Conservation (phyloP, 2,888 invertebrate species). For the Stramonita haemastoma region DNA sequence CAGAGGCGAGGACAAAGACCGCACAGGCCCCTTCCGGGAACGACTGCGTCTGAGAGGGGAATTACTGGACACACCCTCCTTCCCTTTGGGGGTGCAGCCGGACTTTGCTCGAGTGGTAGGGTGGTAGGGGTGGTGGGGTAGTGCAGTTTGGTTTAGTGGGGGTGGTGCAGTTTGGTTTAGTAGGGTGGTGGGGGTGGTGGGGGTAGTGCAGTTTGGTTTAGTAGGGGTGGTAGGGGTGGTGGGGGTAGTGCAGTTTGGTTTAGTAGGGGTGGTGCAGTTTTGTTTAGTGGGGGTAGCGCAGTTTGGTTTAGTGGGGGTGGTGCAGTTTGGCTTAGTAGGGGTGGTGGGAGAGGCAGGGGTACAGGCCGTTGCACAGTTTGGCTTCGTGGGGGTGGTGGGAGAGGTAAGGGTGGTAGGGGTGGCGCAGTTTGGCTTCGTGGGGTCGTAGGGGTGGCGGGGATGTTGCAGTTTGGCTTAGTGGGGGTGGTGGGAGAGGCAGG, state of each 20-base stretch:
- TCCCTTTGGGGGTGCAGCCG: not conserved
- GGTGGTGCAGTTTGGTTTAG: not conserved
- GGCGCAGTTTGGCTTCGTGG: not conserved
- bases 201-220: not conserved
- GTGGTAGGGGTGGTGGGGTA: not conserved
- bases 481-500: too few species aligned
- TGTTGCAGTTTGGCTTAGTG: not conserved
- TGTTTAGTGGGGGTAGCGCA: not conserved
- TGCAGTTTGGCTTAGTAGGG: not conserved
- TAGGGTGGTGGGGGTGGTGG: not conserved
- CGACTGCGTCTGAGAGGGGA: not conserved
- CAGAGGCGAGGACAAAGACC: not conserved
- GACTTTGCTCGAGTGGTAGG: not conserved
- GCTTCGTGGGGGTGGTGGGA: not conserved
- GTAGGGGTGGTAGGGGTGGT: not conserved
- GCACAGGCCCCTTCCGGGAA: not conserved
- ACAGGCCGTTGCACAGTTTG: not conserved
- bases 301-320: not conserved
- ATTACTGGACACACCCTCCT: not conserved
- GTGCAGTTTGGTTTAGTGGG: not conserved
- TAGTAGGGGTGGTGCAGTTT: not conserved
- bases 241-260: not conserved
- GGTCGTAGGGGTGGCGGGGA: not conserved
- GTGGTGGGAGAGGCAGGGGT: too few species aligned
- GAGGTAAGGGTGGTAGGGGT: not conserved